Evolutionary conservation across 1,140 invertebrate genomes (phyloP), one percentile per base, ranked within the genome.

Genomic region (Sweltsa coloradensis): DNA sequence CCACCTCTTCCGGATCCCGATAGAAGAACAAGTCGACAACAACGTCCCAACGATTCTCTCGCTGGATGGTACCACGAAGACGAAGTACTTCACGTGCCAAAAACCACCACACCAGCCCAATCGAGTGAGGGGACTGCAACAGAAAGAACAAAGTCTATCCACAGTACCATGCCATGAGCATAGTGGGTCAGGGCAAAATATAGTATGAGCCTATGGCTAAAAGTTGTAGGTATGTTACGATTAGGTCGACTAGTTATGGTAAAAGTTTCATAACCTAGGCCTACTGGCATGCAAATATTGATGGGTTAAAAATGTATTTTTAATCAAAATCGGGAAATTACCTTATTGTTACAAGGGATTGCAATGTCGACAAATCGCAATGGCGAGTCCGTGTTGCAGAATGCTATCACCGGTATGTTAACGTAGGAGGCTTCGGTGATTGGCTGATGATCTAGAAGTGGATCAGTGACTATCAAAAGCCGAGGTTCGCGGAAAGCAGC

Each of bases 21-120:
- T 95, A 98, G 81, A 99, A 99, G 85, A 97, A 99, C 52, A 99
- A 73, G 73, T 99, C 97, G 5, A 96, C 92, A 57, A 99, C 96
- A 31, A 97, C 88, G 50, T 89, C 85, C 94, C 94, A 98, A 51
- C 88, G 86, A 45, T 81, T 81, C 57, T 94, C 88, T 49, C 94
- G 81, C 19, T 85, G 79, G 55, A 99, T 91, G 24, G 81, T 84
- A 41, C 96, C 97, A 41, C 94, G 79, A 26, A 99, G 76, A 54
- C 94, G 81, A 0, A 99, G 75, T 22, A 99, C 95, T 70, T 99
- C 96, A 60, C 97, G 82, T 22, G 96, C 89, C 56, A 99, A 70
- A 53, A 99, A 67, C 95, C 95, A 99, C 93, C 94, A 99, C 89
- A 99, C 94, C 47, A 99, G 71, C 72, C 97, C 97, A 68, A 99